phyloP scores from a whole-genome alignment of 1,140 invertebrate species.

The Elymnias hypermnestra region DNA sequence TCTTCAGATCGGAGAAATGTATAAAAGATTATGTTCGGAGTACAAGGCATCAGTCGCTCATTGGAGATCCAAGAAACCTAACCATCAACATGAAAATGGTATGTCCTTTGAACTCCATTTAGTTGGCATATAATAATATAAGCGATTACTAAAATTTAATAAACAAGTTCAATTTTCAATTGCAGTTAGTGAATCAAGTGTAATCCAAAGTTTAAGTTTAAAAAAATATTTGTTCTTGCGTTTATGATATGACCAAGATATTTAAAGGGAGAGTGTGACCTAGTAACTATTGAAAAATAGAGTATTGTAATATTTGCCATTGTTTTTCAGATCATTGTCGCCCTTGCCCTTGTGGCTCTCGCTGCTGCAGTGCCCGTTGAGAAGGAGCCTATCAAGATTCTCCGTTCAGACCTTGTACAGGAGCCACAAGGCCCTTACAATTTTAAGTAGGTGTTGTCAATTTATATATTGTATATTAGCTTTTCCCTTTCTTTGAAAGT shows the following conservation, averaged over 20 bases:
- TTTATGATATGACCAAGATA: too few relatives aligned
- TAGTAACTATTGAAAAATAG: too few relatives aligned
- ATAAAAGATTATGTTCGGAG: conserved; percentile 60
- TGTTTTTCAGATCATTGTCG: conserved; percentile 47
- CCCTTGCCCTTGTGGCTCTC: conserved; percentile 54
- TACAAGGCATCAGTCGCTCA: conserved; percentile 56
- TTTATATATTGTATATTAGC: too few relatives aligned
- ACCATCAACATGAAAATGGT: conserved; percentile 65
- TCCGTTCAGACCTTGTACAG: conserved; percentile 50
- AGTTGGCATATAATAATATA: too few relatives aligned
- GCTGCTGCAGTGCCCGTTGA: conserved; percentile 33
- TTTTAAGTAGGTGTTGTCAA: conserved; percentile 47
- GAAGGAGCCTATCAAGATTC: conserved; percentile 36
- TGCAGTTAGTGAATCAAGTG: too few relatives aligned
- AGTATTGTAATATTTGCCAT: background rate
- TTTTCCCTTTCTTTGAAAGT: too few relatives aligned
- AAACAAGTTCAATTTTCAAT: too few relatives aligned
- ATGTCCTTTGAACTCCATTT: conserved; percentile 12
- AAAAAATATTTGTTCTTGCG: too few relatives aligned
- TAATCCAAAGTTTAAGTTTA: too few relatives aligned
- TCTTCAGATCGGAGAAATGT: conserved; percentile 42
- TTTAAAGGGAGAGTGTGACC: too few relatives aligned
- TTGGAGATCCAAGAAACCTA: conserved; percentile 37
- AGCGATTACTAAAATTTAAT: too few relatives aligned
- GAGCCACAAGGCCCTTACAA: conserved; percentile 50